Percentiles rank a stretch among this genome's conserved stretches.
These are phyloP conservation scores for Mastomys natalensis DNA, from an alignment of 2,113 vertebrate genomes.

Conservation along the genomic window DNA sequence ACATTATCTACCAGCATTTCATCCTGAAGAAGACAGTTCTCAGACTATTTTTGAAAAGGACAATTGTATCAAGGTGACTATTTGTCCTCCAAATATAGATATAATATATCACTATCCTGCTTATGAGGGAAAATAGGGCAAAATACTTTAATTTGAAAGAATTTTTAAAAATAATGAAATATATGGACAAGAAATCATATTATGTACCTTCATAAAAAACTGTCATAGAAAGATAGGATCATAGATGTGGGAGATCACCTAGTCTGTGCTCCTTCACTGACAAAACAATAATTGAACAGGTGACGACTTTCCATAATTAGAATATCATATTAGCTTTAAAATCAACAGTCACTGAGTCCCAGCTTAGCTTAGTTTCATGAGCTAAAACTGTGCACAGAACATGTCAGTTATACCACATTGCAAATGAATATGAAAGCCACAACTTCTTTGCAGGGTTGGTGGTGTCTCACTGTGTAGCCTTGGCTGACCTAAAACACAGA, in stretches of 20 bases:
- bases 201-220: background rate
- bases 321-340: background rate
- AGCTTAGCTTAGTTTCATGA: background rate
- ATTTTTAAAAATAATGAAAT: background rate
- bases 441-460: background rate
- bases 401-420: background rate
- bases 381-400: background rate
- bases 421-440: background rate
- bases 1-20: background rate
- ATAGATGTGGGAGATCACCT: background rate
- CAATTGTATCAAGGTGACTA: background rate
- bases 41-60: background rate
- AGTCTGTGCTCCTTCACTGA: background rate
- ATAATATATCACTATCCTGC: background rate
- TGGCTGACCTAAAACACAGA: background rate
- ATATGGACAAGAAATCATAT: constrained; percentile 7
- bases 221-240: background rate
- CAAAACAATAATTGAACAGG: background rate
- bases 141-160: constrained; percentile 36
- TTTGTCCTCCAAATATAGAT: background rate
- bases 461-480: background rate
- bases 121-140: background rate
- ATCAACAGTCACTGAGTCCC: background rate
- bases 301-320: background rate
- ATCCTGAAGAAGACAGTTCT: background rate